These are phyloP conservation scores for Phrynosoma blainvillii DNA, from an alignment of 2,113 vertebrate genomes.

Conservation along the genomic window DNA sequence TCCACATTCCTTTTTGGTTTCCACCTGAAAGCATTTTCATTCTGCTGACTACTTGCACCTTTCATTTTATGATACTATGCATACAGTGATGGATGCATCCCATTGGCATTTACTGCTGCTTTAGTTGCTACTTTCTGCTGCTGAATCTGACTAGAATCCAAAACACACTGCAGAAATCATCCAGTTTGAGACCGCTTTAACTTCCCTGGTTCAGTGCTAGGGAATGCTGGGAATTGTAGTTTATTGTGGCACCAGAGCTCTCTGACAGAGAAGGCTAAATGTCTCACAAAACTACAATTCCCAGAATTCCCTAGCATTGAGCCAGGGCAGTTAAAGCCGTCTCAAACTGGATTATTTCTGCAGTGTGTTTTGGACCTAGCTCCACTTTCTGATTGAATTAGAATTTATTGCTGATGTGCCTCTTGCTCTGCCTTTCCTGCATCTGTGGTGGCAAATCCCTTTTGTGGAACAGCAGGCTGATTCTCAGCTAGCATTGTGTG, in stretches of 20 bases:
- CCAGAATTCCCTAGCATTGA: no score
- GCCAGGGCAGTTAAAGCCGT: no score
- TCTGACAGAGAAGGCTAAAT: no score
- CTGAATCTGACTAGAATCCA: neutral
- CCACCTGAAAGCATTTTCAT: neutral
- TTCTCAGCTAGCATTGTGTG: neutral
- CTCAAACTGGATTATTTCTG: no score
- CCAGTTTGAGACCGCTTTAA: no score
- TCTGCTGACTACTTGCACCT: neutral
- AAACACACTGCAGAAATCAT: neutral
- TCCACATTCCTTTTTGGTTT: neutral
- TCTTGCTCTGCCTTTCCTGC: neutral
- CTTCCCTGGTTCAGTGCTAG: no score
- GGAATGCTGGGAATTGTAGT: no score
- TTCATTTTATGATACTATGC: neutral
- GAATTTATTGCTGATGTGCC: neutral
- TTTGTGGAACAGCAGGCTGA: neutral
- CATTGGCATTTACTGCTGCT: neutral
- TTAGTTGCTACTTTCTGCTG: neutral
- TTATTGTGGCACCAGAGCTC: no score
- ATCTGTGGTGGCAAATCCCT: neutral
- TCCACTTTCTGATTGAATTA: neutral
- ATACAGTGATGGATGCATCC: neutral
- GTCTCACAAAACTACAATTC: no score
- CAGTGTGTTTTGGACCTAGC: neutral